A percentile compares a stretch with the other conserved stretches of the same genome.
These are phyloP conservation scores for Himalopsyche kuldschensis DNA, from an alignment of 2,888 invertebrate species.

Conservation along the genomic window DNA sequence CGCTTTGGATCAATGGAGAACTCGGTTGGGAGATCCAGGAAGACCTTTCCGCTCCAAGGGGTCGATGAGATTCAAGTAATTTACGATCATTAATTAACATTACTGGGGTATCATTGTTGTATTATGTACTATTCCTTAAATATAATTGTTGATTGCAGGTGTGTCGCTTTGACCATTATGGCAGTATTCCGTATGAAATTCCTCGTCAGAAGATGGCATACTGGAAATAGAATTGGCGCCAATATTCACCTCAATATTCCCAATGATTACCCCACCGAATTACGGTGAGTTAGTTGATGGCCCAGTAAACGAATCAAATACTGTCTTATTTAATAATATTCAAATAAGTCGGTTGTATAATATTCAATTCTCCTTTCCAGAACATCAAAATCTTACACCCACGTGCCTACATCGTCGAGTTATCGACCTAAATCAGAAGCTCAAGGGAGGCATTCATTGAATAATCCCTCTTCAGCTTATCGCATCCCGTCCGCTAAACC, in stretches of 20 bases:
- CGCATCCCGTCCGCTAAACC: constrained; percentile 7
- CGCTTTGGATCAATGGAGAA: constrained; percentile 53
- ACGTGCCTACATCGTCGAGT: constrained; percentile 23
- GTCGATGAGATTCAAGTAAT: constrained; percentile 48
- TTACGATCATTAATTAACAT: neutral
- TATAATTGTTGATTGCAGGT: constrained; percentile 48
- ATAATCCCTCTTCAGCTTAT: constrained; percentile 18
- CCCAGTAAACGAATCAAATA: neutral
- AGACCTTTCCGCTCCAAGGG: constrained; percentile 41
- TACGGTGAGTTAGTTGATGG: constrained; percentile 22
- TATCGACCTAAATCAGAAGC: neutral
- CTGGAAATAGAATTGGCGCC: constrained; percentile 60
- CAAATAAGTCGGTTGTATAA: no score
- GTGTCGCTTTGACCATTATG: constrained; percentile 59
- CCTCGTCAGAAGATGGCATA: constrained; percentile 65
- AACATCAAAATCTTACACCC: constrained; percentile 36
- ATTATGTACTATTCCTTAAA: neutral
- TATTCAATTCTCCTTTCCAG: constrained; percentile 10
- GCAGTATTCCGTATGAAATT: constrained; percentile 68
- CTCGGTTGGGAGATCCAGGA: constrained; percentile 49
- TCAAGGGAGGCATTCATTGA: constrained; percentile 19
- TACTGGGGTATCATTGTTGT: neutral
- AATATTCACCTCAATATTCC: constrained; percentile 43
- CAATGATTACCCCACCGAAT: constrained; percentile 32
- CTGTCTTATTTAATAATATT: no score